Conservation (phyloP, 2,888 invertebrate species). For the Orthosia gothica region DNA sequence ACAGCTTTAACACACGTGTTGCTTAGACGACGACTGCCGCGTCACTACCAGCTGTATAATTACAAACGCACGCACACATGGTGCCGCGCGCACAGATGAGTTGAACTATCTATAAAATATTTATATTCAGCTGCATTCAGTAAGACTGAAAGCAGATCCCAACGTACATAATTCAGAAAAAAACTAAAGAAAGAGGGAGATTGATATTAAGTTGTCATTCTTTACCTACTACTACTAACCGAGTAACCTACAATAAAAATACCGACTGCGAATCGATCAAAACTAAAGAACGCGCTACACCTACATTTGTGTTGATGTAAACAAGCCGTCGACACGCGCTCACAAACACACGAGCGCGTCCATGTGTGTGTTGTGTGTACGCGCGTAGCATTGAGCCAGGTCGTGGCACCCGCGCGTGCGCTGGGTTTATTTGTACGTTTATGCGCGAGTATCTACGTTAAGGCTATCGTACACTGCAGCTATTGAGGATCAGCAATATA, state of each 20-base stretch:
- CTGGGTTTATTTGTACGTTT: slow-evolving; percentile 74
- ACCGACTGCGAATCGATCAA: slow-evolving; percentile 75
- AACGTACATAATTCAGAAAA: no score
- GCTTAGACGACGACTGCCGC: no score
- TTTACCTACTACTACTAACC: no score
- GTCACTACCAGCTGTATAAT: no score
- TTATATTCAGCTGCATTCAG: no score
- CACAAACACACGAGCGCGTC: slow-evolving; percentile 56
- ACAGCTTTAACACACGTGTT: no score
- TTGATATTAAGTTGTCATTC: no score
- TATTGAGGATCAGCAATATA: neutral
- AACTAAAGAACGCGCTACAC: slow-evolving; percentile 63
- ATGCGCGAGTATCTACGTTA: slow-evolving; percentile 69
- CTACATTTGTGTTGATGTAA: slow-evolving; percentile 85
- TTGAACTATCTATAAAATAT: no score
- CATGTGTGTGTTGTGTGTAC: slow-evolving; percentile 66
- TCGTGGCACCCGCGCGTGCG: slow-evolving; percentile 90
- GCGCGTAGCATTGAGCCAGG: slow-evolving; percentile 89
- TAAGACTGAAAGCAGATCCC: no score
- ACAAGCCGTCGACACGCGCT: slow-evolving; percentile 79
- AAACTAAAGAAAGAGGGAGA: no score
- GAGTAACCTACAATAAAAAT: neutral
- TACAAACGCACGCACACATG: no score
- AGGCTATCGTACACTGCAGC: slow-evolving; percentile 41
- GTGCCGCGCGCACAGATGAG: no score